A percentile compares a stretch with the other conserved stretches of the same genome.
These are phyloP conservation scores for Bradysia coprophila DNA, from an alignment of 1,140 invertebrate genomes.

Conservation along the genomic window DNA sequence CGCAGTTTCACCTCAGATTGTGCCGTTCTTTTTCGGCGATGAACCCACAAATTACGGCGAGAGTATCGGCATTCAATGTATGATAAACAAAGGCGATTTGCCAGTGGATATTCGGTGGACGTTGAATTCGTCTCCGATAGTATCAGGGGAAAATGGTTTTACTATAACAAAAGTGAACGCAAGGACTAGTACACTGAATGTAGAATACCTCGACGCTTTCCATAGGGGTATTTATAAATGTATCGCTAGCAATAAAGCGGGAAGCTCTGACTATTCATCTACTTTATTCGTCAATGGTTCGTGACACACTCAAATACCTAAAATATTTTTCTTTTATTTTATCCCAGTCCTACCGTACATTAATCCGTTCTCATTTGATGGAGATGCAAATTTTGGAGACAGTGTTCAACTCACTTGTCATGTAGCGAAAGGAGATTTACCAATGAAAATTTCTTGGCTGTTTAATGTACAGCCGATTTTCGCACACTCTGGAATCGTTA, in stretches of 20 bases:
- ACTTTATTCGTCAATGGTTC: conserved; percentile 35
- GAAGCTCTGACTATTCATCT: conserved; percentile 29
- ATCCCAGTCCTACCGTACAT: conserved; percentile 31
- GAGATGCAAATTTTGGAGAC: conserved; percentile 36
- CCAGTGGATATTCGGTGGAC: conserved; percentile 48
- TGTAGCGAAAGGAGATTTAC: conserved; percentile 40
- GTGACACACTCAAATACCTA: conserved; percentile 18
- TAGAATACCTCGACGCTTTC: conserved; percentile 28
- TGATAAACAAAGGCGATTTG: conserved; percentile 47
- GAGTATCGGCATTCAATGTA: conserved; percentile 37
- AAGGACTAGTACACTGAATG: conserved; percentile 37
- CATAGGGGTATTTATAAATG: conserved; percentile 50
- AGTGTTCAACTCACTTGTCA: conserved; percentile 42
- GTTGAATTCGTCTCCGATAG: conserved; percentile 30
- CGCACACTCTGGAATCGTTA: conserved; percentile 39
- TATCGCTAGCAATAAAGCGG: conserved; percentile 38
- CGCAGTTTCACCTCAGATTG: conserved; percentile 40
- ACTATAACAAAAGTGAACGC: conserved; percentile 26
- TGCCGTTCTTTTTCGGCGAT: conserved; percentile 41
- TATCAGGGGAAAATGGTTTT: conserved; percentile 21
- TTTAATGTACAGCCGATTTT: conserved; percentile 8
- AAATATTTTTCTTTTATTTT: not conserved
- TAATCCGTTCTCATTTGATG: conserved; percentile 39
- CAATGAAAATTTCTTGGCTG: conserved; percentile 37
- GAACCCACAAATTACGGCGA: conserved; percentile 37